phyloP scores from a whole-genome alignment of 2,888 invertebrate species.

The Halocaridina rubra region DNA sequence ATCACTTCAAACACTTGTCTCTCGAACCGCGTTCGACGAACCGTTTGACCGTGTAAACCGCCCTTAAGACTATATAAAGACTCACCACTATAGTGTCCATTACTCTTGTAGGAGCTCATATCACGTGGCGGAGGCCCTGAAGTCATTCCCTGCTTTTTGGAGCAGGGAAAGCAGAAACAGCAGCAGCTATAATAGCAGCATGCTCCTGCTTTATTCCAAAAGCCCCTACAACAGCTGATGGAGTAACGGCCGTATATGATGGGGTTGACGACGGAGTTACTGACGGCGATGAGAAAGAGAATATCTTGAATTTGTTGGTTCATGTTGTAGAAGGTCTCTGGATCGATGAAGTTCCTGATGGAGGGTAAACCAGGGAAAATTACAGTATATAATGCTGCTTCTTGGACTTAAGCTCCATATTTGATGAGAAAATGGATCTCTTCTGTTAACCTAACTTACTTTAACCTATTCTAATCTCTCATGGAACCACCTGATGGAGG shows the following conservation, averaged over 20 bases:
- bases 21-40: too few species aligned
- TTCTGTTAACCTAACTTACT: too few species aligned
- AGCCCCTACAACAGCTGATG: constrained; percentile 43
- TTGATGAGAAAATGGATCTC: too few species aligned
- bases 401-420: too few species aligned
- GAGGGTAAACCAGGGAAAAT: background rate
- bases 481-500: too few species aligned
- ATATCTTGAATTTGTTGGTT: constrained; percentile 57
- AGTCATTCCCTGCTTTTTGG: background rate
- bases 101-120: constrained; percentile 32
- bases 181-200: constrained; percentile 25
- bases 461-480: too few species aligned
- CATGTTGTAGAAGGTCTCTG: constrained; percentile 51
- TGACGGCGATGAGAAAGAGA: constrained; percentile 60
- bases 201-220: constrained; percentile 4
- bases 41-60: too few species aligned
- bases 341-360: constrained; percentile 59
- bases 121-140: too few species aligned
- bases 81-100: constrained; percentile 29
- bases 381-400: too few species aligned
- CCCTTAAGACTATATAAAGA: too few species aligned
- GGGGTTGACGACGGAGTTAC: constrained; percentile 60
- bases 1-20: too few species aligned
- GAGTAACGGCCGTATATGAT: constrained; percentile 61
- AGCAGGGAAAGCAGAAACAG: background rate